These are phyloP conservation scores for Rhabdomys pumilio DNA, from an alignment of 2,797 vertebrate species.

Conservation along the genomic window DNA sequence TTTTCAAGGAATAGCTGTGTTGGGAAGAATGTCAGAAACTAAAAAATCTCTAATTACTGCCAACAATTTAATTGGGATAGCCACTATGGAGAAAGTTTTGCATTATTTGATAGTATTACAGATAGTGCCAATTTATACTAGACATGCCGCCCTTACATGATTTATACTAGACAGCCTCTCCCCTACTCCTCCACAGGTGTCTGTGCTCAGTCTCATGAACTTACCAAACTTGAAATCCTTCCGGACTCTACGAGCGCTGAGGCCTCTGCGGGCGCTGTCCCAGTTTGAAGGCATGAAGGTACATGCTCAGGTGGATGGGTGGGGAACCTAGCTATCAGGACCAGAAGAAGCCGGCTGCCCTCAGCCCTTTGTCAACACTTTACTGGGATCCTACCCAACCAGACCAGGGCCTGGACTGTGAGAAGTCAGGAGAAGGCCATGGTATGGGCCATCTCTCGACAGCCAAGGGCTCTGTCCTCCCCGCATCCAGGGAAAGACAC, in stretches of 20 bases:
- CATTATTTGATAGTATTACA: background rate
- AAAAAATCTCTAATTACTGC: background rate
- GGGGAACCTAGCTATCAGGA: background rate
- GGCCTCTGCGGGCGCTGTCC: slow-evolving; percentile 94
- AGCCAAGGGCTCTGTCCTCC: background rate
- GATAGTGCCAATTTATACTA: background rate
- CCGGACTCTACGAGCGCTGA: slow-evolving; percentile 93
- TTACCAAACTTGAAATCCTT: slow-evolving; percentile 89
- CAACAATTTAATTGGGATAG: background rate
- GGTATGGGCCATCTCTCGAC: background rate
- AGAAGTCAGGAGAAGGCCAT: background rate
- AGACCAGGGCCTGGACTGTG: background rate
- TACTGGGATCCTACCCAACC: background rate
- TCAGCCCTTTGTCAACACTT: background rate
- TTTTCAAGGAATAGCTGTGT: background rate
- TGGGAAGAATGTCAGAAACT: background rate
- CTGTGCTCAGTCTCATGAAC: slow-evolving; percentile 71
- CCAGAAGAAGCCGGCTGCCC: background rate
- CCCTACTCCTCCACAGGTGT: slow-evolving; percentile 70
- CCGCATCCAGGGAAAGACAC: background rate
- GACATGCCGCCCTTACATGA: background rate
- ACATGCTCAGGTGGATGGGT: slow-evolving; percentile 63
- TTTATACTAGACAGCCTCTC: background rate
- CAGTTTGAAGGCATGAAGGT: slow-evolving; percentile 98
- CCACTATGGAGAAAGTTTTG: background rate